Conservation (phyloP, 2,888 invertebrate genomes). For the Gerris lacustris region DNA sequence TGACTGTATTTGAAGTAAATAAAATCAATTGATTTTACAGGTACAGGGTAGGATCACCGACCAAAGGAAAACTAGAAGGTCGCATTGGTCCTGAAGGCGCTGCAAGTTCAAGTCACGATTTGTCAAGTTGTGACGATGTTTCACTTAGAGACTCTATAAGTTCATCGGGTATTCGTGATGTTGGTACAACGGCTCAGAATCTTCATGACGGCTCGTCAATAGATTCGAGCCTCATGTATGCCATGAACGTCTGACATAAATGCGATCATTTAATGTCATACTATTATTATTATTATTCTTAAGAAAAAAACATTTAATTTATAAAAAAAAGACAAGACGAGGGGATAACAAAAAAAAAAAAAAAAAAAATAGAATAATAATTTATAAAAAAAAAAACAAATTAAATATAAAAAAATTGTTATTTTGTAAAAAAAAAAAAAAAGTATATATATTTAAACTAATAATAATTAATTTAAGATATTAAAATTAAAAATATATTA, state of each 20-base stretch:
- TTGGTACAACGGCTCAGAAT: conserved; percentile 13
- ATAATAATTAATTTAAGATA: no score
- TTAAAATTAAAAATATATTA: no score
- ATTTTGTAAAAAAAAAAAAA: no score
- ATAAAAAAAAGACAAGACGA: no score
- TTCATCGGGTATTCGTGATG: conserved; percentile 8
- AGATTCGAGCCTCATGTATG: conserved; percentile 71
- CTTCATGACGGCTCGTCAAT: conserved; percentile 41
- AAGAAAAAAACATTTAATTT: background rate
- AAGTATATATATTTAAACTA: no score
- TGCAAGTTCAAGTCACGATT: conserved; percentile 37
- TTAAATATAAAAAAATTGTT: no score
- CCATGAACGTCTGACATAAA: conserved; percentile 67
- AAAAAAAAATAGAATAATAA: no score
- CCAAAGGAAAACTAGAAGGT: conserved; percentile 36
- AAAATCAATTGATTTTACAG: background rate
- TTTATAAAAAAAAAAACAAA: no score
- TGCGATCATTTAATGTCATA: conserved; percentile 10
- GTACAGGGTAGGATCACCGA: conserved; percentile 39
- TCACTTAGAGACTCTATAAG: conserved; percentile 15
- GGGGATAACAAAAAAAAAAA: no score
- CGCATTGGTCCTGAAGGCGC: conserved; percentile 64
- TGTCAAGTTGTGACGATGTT: conserved; percentile 25
- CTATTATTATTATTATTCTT: conserved; percentile 2
- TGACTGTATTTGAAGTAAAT: background rate